A percentile compares a stretch with the other conserved stretches of the same genome.
These are phyloP conservation scores for Rhogogaster chlorosoma DNA, from an alignment of 2,888 invertebrate genomes.

Conservation along the genomic window DNA sequence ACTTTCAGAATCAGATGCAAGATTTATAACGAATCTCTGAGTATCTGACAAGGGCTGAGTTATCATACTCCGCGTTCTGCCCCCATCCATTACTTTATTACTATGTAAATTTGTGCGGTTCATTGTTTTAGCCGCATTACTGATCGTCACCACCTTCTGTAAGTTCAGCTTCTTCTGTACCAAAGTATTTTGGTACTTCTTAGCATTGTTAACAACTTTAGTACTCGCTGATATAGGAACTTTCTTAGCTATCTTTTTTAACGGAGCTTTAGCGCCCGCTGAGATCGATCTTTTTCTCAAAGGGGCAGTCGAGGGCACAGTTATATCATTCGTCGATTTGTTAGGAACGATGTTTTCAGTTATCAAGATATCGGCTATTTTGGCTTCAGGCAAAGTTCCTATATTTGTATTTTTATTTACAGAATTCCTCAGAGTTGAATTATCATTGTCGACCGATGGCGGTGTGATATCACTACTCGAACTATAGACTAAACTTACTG, in stretches of 20 bases:
- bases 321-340: neutral
- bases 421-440: neutral
- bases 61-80: constrained; percentile 61
- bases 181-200: constrained; percentile 68
- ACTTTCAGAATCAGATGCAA: constrained; percentile 72
- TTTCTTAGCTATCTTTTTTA: constrained; percentile 67
- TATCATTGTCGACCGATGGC: neutral
- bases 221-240: constrained; percentile 64
- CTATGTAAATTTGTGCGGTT: constrained; percentile 57
- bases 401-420: neutral
- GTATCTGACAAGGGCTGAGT: constrained; percentile 58
- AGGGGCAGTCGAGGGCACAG: constrained; percentile 15
- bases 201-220: constrained; percentile 71
- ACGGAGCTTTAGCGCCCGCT: constrained; percentile 53
- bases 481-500: constrained; percentile 26
- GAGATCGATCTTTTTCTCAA: constrained; percentile 57
- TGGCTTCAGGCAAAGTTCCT: neutral
- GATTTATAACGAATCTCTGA: constrained; percentile 69
- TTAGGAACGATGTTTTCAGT: neutral
- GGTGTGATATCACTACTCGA: neutral
- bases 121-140: constrained; percentile 56
- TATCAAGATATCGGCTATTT: neutral
- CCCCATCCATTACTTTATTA: constrained; percentile 60
- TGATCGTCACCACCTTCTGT: constrained; percentile 62
- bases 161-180: constrained; percentile 66